Conservation (phyloP, 2,888 invertebrate species). For the Sialis fuliginosa region DNA sequence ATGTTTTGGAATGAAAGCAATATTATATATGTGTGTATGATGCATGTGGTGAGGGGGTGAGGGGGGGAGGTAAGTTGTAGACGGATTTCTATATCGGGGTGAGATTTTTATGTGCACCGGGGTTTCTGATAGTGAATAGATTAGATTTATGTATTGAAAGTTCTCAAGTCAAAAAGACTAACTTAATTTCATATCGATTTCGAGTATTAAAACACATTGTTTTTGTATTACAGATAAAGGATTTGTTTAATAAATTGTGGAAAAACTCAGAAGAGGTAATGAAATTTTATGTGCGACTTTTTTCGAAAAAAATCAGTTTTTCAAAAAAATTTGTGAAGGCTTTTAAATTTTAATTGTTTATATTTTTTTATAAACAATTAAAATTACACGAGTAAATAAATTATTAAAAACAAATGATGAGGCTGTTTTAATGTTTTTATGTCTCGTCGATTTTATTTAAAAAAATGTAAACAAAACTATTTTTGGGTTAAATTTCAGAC, state of each 20-base stretch:
- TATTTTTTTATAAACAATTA: background rate
- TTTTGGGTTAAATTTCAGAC: no score
- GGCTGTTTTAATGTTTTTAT: no score
- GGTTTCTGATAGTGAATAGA: no score
- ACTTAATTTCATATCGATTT: no score
- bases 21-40: slow-evolving; percentile 11
- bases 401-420: no score
- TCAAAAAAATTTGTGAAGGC: background rate
- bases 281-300: background rate
- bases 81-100: background rate
- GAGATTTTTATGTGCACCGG: no score
- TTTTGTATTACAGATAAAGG: no score
- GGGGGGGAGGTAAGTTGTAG: background rate
- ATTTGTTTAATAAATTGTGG: background rate
- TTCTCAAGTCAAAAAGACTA: no score
- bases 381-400: background rate
- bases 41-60: background rate
- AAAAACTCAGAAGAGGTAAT: background rate
- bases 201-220: no score
- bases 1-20: slow-evolving; percentile 26
- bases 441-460: no score
- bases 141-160: no score
- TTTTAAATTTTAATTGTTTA: background rate
- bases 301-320: background rate
- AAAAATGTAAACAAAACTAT: no score